Evolutionary conservation across 2,113 vertebrate genomes (phyloP).

Genomic region (Capricornis sumatraensis): DNA sequence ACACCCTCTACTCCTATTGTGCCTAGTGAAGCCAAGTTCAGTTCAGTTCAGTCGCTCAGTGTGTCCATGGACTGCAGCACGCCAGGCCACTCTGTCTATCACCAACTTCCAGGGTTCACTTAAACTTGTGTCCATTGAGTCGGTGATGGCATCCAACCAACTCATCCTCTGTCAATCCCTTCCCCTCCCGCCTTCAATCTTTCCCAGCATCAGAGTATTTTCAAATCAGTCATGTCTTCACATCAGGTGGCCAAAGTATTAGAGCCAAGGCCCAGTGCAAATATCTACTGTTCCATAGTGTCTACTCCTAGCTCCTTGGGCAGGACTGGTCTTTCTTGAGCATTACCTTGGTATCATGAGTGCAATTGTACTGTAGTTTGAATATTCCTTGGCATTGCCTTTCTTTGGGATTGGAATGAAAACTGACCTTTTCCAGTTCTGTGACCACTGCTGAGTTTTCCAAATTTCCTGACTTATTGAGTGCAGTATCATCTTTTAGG

Average conservation of each 20-base stretch:
- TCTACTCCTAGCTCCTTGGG: background rate
- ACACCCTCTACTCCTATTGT: background rate
- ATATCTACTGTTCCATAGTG: background rate
- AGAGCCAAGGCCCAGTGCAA: background rate
- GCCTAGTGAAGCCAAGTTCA: background rate
- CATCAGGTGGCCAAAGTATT: background rate
- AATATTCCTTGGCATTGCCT: background rate
- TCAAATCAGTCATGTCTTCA: background rate
- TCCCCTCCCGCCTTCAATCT: background rate
- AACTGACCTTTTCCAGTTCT: background rate
- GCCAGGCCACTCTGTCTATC: background rate
- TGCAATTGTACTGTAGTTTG: background rate
- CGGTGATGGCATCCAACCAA: background rate
- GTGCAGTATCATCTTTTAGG: background rate
- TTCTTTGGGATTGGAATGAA: background rate
- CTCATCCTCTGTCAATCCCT: background rate
- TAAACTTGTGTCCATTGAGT: background rate
- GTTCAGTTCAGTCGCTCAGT: background rate
- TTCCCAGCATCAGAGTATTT: background rate
- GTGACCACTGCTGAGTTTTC: background rate
- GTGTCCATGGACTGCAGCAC: background rate
- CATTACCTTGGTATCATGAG: background rate
- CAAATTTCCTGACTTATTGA: background rate
- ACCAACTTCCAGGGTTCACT: background rate
- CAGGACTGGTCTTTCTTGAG: background rate